Evolutionary conservation across 2,797 vertebrate genomes (phyloP).

Genomic region (Dallia pectoralis): DNA sequence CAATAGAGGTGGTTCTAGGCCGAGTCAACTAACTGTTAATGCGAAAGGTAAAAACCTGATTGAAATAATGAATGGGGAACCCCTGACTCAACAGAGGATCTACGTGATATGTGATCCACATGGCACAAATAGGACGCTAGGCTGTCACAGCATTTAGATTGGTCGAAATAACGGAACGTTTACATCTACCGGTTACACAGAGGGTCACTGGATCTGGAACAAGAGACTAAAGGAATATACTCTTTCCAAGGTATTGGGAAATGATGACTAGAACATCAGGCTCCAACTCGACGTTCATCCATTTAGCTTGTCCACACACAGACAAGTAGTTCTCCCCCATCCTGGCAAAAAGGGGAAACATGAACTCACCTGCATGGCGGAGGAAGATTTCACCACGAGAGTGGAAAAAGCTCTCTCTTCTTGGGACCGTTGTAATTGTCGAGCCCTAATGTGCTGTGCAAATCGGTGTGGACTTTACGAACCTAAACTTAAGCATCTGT

Average conservation of each 20-base stretch:
- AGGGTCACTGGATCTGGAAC: background rate
- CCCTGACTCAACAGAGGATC: background rate
- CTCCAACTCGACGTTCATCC: background rate
- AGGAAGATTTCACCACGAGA: background rate
- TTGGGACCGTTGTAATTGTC: conserved; percentile 8
- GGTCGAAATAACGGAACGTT: background rate
- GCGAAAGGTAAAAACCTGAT: conserved; percentile 4
- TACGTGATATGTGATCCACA: background rate
- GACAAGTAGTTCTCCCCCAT: conserved; percentile 5
- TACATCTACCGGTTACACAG: background rate
- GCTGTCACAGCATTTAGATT: conserved; percentile 6
- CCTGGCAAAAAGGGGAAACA: conserved; percentile 16
- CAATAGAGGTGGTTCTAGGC: background rate
- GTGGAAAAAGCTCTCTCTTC: conserved; percentile 8
- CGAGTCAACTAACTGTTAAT: background rate
- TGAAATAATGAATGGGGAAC: background rate
- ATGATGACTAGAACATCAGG: conserved; percentile 5
- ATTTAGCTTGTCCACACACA: conserved; percentile 14
- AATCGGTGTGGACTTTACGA: conserved; percentile 25
- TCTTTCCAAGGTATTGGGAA: background rate
- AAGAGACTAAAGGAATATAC: background rate
- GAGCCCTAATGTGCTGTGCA: background rate
- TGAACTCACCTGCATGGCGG: conserved; percentile 20
- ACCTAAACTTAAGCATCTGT: conserved; percentile 1
- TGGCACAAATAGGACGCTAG: background rate